Percentiles rank a stretch among this genome's conserved stretches.
Conservation (phyloP, 2,888 invertebrate species). For the Mythimna albipuncta region DNA sequence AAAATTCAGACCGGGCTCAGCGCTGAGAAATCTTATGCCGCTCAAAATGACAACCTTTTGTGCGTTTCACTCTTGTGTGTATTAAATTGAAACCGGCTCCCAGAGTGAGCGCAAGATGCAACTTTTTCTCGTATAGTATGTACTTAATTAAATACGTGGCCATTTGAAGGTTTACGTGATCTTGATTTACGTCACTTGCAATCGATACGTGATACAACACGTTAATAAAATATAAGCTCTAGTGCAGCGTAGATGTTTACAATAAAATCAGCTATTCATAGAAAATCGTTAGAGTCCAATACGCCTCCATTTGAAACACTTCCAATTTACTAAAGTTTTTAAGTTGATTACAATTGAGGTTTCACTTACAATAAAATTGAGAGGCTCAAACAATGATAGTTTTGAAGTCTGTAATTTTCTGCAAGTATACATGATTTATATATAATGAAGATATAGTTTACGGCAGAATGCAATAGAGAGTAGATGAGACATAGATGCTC, state of each 20-base stretch:
- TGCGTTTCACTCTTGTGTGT: conserved; percentile 8
- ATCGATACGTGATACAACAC: conserved; percentile 7
- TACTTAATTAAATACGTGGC: conserved; percentile 8
- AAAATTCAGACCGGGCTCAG: conserved; percentile 2
- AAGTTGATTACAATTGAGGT: too few relatives aligned
- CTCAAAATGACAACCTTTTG: conserved; percentile 33
- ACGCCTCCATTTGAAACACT: neutral
- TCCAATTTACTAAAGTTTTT: conserved; percentile 1
- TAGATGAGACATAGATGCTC: too few relatives aligned
- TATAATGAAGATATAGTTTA: too few relatives aligned
- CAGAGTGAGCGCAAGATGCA: neutral
- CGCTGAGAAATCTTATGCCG: conserved; percentile 11
- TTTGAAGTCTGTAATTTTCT: too few relatives aligned
- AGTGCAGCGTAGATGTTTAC: neutral
- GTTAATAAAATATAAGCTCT: conserved; percentile 22
- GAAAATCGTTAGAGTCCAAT: neutral
- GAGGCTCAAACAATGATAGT: too few relatives aligned
- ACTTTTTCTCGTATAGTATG: neutral
- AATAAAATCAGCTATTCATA: neutral
- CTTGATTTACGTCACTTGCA: conserved; percentile 2
- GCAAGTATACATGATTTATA: too few relatives aligned
- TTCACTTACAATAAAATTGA: too few relatives aligned
- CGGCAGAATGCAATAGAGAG: too few relatives aligned
- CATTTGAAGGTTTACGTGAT: conserved; percentile 6
- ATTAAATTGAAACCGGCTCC: conserved; percentile 21